Evolutionary conservation across 2,888 invertebrate genomes (phyloP).

Genomic region (Himalopsyche anomala): DNA sequence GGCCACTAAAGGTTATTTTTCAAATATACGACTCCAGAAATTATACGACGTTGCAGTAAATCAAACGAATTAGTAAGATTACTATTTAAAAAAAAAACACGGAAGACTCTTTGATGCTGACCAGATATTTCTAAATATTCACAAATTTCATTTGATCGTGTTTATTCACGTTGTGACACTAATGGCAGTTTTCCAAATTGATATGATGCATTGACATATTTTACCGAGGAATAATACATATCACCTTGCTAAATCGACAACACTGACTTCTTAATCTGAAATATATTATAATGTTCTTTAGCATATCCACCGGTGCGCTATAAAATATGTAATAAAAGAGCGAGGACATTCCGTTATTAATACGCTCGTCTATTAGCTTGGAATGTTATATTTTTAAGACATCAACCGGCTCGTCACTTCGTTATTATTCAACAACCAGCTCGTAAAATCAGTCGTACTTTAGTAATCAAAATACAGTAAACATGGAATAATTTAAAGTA

Average conservation of each 20-base stretch:
- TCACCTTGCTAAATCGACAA: background rate
- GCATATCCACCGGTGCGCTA: no score
- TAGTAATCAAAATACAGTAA: no score
- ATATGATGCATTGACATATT: background rate
- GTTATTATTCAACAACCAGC: no score
- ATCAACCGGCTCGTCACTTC: no score
- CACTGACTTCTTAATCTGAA: background rate
- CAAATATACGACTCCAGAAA: background rate
- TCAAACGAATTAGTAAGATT: background rate
- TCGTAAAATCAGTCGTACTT: no score
- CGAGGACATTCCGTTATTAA: no score
- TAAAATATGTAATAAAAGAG: no score
- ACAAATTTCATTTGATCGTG: conserved; percentile 9
- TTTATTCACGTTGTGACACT: background rate
- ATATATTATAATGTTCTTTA: no score
- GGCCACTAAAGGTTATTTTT: background rate
- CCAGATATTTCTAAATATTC: conserved; percentile 7
- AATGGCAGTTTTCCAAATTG: conserved; percentile 5
- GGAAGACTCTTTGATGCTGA: background rate
- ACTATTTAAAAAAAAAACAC: background rate
- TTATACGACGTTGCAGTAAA: background rate
- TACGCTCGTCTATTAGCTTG: no score
- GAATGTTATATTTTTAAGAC: no score
- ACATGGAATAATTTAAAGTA: no score
- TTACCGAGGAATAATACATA: background rate